These are phyloP conservation scores for Habroteleia sp. DNA, from an alignment of 2,888 invertebrate species.

Conservation along the genomic window DNA sequence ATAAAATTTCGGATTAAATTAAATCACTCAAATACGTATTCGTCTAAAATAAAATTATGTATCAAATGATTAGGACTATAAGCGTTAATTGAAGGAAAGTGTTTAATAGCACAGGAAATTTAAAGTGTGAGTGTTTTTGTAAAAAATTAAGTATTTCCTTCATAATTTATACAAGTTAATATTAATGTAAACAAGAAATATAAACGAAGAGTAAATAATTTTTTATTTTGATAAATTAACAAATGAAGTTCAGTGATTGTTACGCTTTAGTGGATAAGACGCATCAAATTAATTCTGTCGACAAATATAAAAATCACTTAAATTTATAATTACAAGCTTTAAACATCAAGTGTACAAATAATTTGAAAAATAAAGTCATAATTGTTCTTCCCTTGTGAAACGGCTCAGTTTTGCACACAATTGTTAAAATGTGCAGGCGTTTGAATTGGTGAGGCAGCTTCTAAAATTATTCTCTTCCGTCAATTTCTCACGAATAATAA, in stretches of 20 bases:
- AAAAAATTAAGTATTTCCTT: no score
- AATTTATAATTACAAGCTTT: slow-evolving; percentile 56
- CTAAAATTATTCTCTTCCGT: slow-evolving; percentile 64
- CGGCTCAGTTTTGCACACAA: slow-evolving; percentile 62
- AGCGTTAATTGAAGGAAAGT: slow-evolving; percentile 29
- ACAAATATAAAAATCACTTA: no score
- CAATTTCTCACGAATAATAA: slow-evolving; percentile 64
- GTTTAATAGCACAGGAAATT: slow-evolving; percentile 41
- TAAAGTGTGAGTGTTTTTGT: no score
- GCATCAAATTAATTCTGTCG: no score
- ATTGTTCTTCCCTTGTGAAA: slow-evolving; percentile 62
- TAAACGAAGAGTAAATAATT: no score
- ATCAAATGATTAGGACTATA: slow-evolving; percentile 29
- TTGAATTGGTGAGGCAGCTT: slow-evolving; percentile 54
- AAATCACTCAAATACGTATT: slow-evolving; percentile 36
- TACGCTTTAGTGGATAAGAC: no score
- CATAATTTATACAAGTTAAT: no score
- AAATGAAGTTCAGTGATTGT: no score
- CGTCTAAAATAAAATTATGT: slow-evolving; percentile 29
- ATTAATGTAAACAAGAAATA: no score
- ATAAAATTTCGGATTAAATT: slow-evolving; percentile 33
- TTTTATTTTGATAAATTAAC: no score
- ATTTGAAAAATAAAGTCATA: slow-evolving; percentile 47
- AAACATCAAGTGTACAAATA: slow-evolving; percentile 49
- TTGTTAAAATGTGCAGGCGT: slow-evolving; percentile 58